Base-by-base conservation (phyloP, 2,113 vertebrate species). In the Siphamia tubifer region DNA sequence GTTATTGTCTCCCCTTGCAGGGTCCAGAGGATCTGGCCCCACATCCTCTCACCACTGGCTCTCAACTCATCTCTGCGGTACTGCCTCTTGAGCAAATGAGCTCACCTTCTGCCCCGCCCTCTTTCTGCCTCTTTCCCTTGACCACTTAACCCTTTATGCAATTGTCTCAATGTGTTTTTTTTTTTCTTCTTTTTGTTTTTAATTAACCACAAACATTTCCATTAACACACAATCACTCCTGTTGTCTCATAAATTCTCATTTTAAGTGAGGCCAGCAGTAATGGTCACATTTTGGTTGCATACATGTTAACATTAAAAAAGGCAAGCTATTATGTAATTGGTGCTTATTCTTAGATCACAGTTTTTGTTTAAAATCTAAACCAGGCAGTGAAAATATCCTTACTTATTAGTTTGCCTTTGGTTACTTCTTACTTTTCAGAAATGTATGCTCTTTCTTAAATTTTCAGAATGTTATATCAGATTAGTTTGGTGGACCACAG, bases 1-100 rank as follows among this genome's bases (percentile, higher is more conserved):
- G 86, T 91, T 92, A 76, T 94, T 94, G 92, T 94, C 90, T 93
- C 87, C 90, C 89, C 79, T 91, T 93, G 91, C 92, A 94, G 93
- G 91, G 92, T 92, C 90, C 92, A 86, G 93, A 93, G 87, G 93
- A 93, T 90, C 88, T 89, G 86, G 82, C 72, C 85, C 90, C 85
- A 80, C 90, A 92, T 89, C 90, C 91, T 91, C 91, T 93, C 90
- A 90, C 90, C 89, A 91, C 91, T 88, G 92, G 91, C 85, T 92
- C 92, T 91, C 89, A 90, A 89, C 91, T 90, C 91, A 90, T 91
- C 90, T 90, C 92, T 90, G 90, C 93, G 93, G 93, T 94, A 94
- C 88, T 94, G 89, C 91, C 90, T 87, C 79, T 79, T 42, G 82
- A 84, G 87, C 85, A 53, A 49, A 71, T 55, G 58, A 79, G 83